phyloP scores from a whole-genome alignment of 2,113 vertebrate species.

The Zosterops japonicus region DNA sequence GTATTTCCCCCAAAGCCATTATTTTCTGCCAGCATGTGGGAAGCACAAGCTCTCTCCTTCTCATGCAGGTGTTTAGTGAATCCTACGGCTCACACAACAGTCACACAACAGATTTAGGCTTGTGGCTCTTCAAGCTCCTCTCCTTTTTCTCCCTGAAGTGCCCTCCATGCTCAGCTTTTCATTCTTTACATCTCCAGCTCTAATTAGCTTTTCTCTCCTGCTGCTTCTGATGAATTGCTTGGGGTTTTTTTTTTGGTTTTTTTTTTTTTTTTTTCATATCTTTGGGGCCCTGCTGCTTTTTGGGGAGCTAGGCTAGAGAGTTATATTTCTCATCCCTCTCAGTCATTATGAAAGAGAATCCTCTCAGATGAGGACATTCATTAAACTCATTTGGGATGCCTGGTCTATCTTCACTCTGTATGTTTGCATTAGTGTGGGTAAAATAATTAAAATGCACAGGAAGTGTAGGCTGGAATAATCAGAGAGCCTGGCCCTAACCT shows the following conservation, averaged over 20 bases:
- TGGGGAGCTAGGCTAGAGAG: conserved; percentile 17
- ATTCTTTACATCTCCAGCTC: background rate
- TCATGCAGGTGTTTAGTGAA: background rate
- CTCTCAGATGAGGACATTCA: conserved; percentile 44
- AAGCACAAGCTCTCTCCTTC: background rate
- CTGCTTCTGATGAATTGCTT: conserved; percentile 63
- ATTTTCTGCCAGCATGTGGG: background rate
- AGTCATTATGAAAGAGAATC: conserved; percentile 41
- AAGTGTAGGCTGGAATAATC: conserved; percentile 2
- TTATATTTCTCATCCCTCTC: conserved; percentile 16
- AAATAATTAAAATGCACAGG: conserved; percentile 16
- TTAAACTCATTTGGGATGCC: conserved; percentile 48
- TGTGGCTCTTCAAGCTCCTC: conserved; percentile 15
- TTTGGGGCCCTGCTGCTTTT: conserved; percentile 35
- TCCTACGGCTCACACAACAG: conserved; percentile 12
- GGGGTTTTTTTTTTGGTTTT: background rate
- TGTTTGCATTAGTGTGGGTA: background rate
- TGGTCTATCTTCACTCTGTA: background rate
- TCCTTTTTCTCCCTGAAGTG: conserved; percentile 41
- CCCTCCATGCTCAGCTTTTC: conserved; percentile 47
- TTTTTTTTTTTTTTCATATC: conserved; percentile 12
- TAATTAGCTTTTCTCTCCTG: conserved; percentile 68
- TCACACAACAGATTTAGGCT: conserved; percentile 47
- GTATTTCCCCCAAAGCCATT: background rate
- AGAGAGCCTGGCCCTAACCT: background rate